Base-by-base conservation (phyloP, 2,797 vertebrate species). In the Sebastes vulpes region DNA sequence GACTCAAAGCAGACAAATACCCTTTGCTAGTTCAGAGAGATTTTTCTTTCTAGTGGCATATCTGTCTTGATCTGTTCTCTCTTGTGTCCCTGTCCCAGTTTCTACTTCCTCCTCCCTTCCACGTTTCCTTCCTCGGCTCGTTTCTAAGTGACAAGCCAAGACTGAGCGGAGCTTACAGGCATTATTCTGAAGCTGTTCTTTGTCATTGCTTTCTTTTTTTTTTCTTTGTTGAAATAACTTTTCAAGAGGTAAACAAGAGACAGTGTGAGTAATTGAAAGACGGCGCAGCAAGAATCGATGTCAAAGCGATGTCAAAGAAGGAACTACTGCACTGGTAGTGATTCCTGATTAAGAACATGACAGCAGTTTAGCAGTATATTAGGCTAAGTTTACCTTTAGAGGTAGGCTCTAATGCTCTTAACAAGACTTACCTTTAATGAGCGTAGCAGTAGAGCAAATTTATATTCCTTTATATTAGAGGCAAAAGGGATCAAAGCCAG, bases 1-100 rank as follows among this genome's bases (percentile, higher is more conserved):
- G 76, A 84, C 75, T 90, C 56, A 71, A 78, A 86, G 74, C 68
- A 79, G 71, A 80, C 72, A 83, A 82, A 89, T 77, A 83, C 35
- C 35, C 38, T 69, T 67, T 64, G 59, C 72, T 28, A 25, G 23
- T 53, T 71, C 29, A 32, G 31, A 79, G 59, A 38, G 20, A 14
- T 59, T 80, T 73, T 46, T 56, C 48, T 32, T 54, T 59, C 23
- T 68, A 26, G 42, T 75, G 72, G 46, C 25, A 53, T 20, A 78
- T 89, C 32, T 23, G 71, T 82, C 66, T 70, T 9, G 64, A 82
- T 83, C 59, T 66, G 46, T 71, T 80, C 28, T 72, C 46, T 59
- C 66, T 28, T 9, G 38, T 56, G 71, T 77, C 67, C 21, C 38
- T 46, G 75, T 75, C 61, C 69, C 61, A 82, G 53, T 85, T 87